Evolutionary conservation across 1,140 invertebrate species (phyloP).

Genomic region (Heterodera schachtii): DNA sequence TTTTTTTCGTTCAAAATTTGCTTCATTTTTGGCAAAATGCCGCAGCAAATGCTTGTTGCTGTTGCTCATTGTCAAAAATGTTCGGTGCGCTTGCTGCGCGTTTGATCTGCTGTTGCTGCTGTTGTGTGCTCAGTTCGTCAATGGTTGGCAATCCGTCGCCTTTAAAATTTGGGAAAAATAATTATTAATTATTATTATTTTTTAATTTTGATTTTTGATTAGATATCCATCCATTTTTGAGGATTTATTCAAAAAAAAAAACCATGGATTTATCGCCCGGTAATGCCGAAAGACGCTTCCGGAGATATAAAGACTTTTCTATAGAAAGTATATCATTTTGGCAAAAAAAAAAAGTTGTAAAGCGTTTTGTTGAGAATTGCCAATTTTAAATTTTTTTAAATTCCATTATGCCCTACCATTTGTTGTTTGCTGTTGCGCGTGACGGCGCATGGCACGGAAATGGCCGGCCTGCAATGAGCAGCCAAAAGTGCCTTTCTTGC

Average conservation of each 20-base stretch:
- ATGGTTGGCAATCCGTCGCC: conserved; percentile 2
- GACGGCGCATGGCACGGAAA: conserved; percentile 8
- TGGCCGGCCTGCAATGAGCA: background rate
- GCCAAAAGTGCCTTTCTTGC: background rate
- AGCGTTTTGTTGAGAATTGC: too few relatives aligned
- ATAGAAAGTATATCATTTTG: too few relatives aligned
- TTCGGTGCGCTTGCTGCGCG: background rate
- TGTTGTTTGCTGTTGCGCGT: background rate
- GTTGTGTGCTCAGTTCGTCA: background rate
- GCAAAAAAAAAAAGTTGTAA: too few relatives aligned
- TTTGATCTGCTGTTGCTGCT: background rate
- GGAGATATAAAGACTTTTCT: too few relatives aligned
- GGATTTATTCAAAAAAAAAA: too few relatives aligned
- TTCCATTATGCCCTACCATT: background rate
- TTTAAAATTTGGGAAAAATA: too few relatives aligned
- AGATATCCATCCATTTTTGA: too few relatives aligned
- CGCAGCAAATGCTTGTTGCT: background rate
- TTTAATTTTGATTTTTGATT: too few relatives aligned
- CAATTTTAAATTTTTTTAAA: too few relatives aligned
- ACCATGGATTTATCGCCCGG: too few relatives aligned
- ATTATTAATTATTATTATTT: too few relatives aligned
- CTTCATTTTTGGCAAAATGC: background rate
- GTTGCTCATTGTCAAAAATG: background rate
- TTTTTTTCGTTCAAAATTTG: background rate
- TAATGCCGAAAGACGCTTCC: too few relatives aligned